Evolutionary conservation across 1,140 invertebrate genomes (phyloP), one percentile per base, ranked within the genome.

Genomic region (Pogonognathellus flavescens): DNA sequence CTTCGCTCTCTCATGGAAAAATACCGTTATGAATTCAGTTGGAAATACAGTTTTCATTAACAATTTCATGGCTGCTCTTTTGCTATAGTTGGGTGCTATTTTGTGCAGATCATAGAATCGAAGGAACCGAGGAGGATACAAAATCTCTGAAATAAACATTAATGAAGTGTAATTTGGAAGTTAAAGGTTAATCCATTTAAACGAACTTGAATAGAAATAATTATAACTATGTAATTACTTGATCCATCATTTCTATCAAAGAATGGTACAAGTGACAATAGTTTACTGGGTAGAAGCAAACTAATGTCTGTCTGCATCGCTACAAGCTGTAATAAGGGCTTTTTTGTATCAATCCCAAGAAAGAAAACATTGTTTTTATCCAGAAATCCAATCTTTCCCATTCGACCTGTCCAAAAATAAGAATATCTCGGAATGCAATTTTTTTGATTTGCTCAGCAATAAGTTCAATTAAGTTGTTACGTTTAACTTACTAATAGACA

Each of bases 61-160:
- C 8, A 88, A 8, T 62, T 70, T 80, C 87, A 88, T 86, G 25
- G 31, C 87, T 6, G 82, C 52, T n/a, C 87, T 76, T 53, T 82
- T 84, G 16, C 41, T 59, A 52, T 86, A 88, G 22, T 84, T 82
- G 25, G 52, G 49, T n/a, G 55, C 59, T 1, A 84, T 76, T 0
- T 52, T 16, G 11, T 49, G 16, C 8, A 25, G 18, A 20, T 82
- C 31, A 11, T 57, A n/a, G 3, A 72, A 41, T 18, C 9, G 2
- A 7, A 88, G 53, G 41, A 50, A 88, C 14, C 72, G 59, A 49
- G 87, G 85, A 52, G 87, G 87, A 84, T 88, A 88, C n/a, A 86
- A n/a, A 18, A 88, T 18, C 53, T 85, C 87, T 87, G 50, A n/a
- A 55, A 83, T 57, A 7, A 18, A 25, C 8, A 81, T 59, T 59